Conservation (phyloP, 2,797 vertebrate species). For the Coccyzus lansbergi region DNA sequence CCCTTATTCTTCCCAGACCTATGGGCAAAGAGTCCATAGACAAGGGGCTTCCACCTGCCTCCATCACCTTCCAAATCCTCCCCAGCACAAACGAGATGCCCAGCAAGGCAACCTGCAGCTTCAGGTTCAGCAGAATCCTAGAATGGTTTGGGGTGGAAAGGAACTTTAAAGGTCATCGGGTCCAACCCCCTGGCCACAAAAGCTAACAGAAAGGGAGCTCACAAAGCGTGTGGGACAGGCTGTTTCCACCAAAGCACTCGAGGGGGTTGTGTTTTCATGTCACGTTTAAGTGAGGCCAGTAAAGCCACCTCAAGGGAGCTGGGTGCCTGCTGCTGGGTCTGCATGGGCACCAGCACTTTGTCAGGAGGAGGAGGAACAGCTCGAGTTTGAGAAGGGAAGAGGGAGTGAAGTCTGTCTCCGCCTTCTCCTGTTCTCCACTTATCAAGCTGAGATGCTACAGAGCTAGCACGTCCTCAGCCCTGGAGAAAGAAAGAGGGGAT, state of each 20-base stretch:
- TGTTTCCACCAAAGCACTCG: not conserved
- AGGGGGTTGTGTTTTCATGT: not conserved
- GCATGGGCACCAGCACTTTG: not conserved
- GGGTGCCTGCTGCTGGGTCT: not conserved
- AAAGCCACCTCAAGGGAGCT: not conserved
- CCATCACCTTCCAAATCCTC: not conserved
- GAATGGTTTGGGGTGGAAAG: too few relatives aligned
- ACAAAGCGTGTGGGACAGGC: not conserved
- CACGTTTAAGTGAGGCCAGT: not conserved
- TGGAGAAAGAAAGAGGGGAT: not conserved
- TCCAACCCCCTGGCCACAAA: too few relatives aligned
- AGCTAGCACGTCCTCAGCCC: rapidly evolving
- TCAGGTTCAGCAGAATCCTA: rapidly evolving
- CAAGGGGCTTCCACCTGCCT: not conserved
- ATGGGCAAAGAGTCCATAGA: not conserved
- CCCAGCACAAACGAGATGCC: not conserved
- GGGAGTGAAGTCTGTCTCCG: not conserved
- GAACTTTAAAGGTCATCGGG: too few relatives aligned
- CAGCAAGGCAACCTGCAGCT: not conserved
- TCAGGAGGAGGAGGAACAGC: not conserved
- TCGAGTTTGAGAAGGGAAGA: not conserved
- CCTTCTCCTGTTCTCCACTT: not conserved
- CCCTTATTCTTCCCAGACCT: not conserved
- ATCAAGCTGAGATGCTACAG: not conserved
- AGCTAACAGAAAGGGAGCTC: not conserved